Percentiles rank a stretch among this genome's conserved stretches.
phyloP scores from a whole-genome alignment of 2,888 invertebrate genomes.

The Melolontha melolontha region DNA sequence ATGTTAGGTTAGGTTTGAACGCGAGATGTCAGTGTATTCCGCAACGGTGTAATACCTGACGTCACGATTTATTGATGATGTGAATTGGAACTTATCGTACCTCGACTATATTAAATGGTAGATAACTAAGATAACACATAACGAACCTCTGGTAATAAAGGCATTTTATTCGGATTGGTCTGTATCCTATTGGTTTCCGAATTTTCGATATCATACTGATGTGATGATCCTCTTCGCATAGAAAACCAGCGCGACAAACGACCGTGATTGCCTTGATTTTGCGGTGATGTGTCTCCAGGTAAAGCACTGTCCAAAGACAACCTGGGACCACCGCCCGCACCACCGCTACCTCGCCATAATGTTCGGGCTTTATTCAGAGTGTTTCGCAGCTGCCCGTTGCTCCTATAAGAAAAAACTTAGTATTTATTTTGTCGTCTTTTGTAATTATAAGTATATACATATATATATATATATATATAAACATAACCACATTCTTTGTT shows the following conservation, averaged over 20 bases:
- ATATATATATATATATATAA: too few species aligned
- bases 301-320: conserved; percentile 58
- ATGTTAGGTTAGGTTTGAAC: too few species aligned
- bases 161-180: conserved; percentile 73
- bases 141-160: conserved; percentile 81
- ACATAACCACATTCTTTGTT: too few species aligned
- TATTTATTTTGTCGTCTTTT: not conserved
- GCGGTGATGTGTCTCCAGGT: conserved; percentile 58
- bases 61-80: too few species aligned
- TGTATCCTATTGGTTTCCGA: conserved; percentile 62
- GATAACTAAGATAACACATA: too few species aligned
- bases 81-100: too few species aligned
- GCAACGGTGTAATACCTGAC: too few species aligned
- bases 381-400: conserved; percentile 82
- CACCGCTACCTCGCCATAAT: conserved; percentile 73
- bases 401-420: conserved; percentile 68
- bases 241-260: conserved; percentile 91
- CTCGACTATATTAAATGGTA: too few species aligned
- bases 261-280: conserved; percentile 67
- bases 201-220: conserved; percentile 82
- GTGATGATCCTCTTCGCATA: conserved; percentile 83
- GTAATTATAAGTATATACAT: too few species aligned
- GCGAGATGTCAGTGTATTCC: too few species aligned
- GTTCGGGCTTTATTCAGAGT: conserved; percentile 86
- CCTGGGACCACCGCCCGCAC: conserved; percentile 58